Evolutionary conservation across 2,888 invertebrate species (phyloP).

Genomic region (Busseola fusca): DNA sequence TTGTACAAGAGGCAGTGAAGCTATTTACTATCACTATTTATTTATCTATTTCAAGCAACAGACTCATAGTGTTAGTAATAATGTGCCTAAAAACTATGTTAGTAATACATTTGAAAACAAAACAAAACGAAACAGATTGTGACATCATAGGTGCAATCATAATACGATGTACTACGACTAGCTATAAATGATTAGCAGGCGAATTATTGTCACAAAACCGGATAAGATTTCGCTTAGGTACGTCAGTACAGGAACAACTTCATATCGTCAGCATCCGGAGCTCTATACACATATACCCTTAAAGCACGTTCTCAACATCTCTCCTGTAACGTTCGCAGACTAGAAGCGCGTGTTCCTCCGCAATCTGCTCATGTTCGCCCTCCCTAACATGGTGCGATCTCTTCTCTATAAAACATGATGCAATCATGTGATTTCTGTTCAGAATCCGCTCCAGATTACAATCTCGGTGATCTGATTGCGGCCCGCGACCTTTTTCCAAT

Average conservation of each 20-base stretch:
- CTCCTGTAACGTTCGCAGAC: not conserved
- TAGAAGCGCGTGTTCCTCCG: slow-evolving; percentile 24
- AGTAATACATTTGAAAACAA: too few species aligned
- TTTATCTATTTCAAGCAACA: too few species aligned
- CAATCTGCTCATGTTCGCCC: slow-evolving; percentile 46
- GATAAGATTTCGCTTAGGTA: not conserved
- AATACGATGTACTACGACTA: too few species aligned
- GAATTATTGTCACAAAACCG: not conserved
- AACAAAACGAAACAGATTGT: too few species aligned
- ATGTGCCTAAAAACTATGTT: too few species aligned
- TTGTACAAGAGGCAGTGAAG: not conserved
- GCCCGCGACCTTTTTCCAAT: slow-evolving; percentile 36
- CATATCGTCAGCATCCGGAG: not conserved
- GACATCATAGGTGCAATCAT: too few species aligned
- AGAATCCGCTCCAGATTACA: slow-evolving; percentile 46
- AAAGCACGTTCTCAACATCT: slow-evolving; percentile 2
- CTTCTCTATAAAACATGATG: slow-evolving; percentile 59
- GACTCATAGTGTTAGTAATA: too few species aligned
- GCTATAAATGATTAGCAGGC: not conserved
- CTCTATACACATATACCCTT: not conserved
- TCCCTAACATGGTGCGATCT: slow-evolving; percentile 50
- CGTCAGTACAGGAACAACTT: not conserved
- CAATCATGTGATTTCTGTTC: slow-evolving; percentile 44
- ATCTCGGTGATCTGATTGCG: slow-evolving; percentile 45
- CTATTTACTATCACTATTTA: not conserved